These are phyloP conservation scores for Apamea epomidion DNA, from an alignment of 2,888 invertebrate genomes.

Conservation along the genomic window DNA sequence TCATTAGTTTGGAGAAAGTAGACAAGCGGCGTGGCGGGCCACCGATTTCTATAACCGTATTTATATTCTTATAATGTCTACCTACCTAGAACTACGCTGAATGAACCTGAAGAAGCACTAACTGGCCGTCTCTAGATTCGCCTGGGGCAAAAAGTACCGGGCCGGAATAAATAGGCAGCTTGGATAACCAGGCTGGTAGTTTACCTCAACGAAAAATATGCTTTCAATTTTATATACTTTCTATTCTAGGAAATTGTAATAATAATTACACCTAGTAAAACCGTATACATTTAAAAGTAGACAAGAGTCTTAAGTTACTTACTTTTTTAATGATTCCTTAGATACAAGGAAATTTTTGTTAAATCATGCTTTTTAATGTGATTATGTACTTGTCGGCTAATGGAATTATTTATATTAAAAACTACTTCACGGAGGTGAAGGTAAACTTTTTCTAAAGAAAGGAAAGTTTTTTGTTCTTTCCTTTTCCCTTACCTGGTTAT, in stretches of 20 bases:
- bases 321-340: not conserved
- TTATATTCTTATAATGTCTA: not conserved
- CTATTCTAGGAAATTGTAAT: not conserved
- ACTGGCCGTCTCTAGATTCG: not conserved
- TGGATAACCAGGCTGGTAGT: not conserved
- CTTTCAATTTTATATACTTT: not conserved
- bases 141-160: not conserved
- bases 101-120: not conserved
- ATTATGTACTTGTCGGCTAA: not conserved
- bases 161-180: not conserved
- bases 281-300: not conserved
- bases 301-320: not conserved
- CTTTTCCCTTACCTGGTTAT: conserved; percentile 48
- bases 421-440: conserved; percentile 10
- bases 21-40: not conserved
- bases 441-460: conserved; percentile 20
- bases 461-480: conserved; percentile 32
- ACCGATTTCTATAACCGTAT: not conserved
- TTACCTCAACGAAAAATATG: not conserved
- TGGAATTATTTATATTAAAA: conserved; percentile 31
- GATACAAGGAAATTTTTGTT: not conserved
- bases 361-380: not conserved
- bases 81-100: not conserved
- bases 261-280: not conserved
- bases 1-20: conserved; percentile 9